Evolutionary conservation across 2,888 invertebrate species (phyloP).

Genomic region (Tryphoninae sp.): DNA sequence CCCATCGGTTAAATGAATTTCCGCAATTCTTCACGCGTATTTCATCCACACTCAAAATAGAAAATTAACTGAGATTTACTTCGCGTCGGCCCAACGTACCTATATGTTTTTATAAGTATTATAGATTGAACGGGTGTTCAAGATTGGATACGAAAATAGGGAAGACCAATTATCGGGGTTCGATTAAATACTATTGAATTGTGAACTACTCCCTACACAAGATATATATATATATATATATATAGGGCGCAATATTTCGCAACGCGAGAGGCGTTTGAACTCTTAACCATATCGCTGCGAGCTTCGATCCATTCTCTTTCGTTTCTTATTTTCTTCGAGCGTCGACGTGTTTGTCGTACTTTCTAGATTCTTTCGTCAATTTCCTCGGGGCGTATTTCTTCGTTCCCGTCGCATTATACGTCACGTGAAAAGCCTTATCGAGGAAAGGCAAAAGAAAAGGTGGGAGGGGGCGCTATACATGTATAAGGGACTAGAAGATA

Average conservation of each 20-base stretch:
- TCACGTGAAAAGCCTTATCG: background rate
- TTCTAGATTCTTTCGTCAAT: constrained; percentile 50
- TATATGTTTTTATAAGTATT: constrained; percentile 1
- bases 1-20: background rate
- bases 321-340: constrained; percentile 12
- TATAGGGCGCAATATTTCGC: background rate
- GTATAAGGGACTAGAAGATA: constrained; percentile 4
- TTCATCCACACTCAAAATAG: background rate
- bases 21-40: background rate
- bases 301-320: constrained; percentile 20
- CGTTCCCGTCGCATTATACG: constrained; percentile 48
- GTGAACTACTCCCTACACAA: background rate
- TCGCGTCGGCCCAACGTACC: background rate
- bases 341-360: constrained; percentile 22
- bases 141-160: background rate
- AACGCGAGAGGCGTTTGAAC: background rate
- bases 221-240: background rate
- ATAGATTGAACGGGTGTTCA: background rate
- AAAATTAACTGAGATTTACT: background rate
- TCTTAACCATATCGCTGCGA: background rate
- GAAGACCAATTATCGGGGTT: constrained; percentile 35
- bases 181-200: constrained; percentile 34
- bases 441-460: background rate
- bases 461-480: constrained; percentile 19
- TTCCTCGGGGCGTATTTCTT: constrained; percentile 46